Conservation (phyloP, 2,797 vertebrate genomes). For the Tamandua tetradactyla region DNA sequence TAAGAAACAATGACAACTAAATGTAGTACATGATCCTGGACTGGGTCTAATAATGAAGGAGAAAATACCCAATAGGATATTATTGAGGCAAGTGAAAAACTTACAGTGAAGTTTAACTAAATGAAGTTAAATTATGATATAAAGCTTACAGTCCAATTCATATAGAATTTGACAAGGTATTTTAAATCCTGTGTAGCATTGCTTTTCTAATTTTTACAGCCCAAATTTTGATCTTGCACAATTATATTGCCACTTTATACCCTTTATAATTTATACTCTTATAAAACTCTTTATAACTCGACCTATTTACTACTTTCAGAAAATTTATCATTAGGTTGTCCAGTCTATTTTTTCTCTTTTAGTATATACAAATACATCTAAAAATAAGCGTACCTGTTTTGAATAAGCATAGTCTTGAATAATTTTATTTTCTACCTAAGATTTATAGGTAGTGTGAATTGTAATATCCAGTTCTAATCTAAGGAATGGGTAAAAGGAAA, state of each 20-base stretch:
- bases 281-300: neutral
- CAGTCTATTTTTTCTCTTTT: neutral
- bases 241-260: slow-evolving; percentile 6
- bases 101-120: too few species aligned
- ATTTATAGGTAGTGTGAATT: neutral
- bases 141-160: neutral
- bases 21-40: too few species aligned
- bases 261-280: neutral
- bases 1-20: too few species aligned
- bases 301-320: neutral
- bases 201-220: slow-evolving; percentile 6
- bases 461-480: neutral
- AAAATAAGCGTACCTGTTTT: neutral
- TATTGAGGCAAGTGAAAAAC: too few species aligned
- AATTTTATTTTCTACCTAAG: slow-evolving; percentile 35
- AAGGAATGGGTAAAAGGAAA: neutral
- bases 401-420: neutral
- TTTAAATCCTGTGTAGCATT: neutral
- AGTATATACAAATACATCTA: neutral
- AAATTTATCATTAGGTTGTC: neutral
- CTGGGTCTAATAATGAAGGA: too few species aligned
- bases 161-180: neutral
- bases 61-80: too few species aligned
- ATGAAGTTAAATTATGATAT: too few species aligned
- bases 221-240: neutral